phyloP scores from a whole-genome alignment of 2,113 vertebrate species.

The Apteryx owenii region DNA sequence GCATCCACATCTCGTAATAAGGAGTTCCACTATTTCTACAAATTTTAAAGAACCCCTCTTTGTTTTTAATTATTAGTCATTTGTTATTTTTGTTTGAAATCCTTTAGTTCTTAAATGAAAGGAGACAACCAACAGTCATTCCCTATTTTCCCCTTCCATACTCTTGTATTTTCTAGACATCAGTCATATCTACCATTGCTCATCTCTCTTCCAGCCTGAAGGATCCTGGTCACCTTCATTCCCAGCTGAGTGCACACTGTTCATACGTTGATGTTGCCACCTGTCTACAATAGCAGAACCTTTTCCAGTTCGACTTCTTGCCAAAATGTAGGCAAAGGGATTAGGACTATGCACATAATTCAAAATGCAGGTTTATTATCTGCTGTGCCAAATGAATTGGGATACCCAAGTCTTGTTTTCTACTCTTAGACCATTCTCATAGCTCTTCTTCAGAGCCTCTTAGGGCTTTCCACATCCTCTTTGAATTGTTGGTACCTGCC shows the following conservation, averaged over 20 bases:
- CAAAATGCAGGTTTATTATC: not conserved
- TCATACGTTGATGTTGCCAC: not conserved
- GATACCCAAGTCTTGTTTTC: not conserved
- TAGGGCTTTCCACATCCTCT: not conserved
- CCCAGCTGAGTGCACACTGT: not conserved
- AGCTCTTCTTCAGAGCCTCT: not conserved
- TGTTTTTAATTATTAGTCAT: not conserved
- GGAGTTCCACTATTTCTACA: not conserved
- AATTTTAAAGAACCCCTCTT: not conserved
- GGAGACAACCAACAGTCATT: not conserved
- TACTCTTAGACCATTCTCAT: not conserved
- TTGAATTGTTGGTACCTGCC: not conserved
- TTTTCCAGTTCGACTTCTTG: not conserved
- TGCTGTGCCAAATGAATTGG: accelerated
- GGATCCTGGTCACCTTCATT: not conserved
- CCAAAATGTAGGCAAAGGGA: not conserved
- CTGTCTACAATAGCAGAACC: not conserved
- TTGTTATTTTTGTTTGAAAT: not conserved
- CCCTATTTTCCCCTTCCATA: not conserved
- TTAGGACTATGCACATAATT: not conserved
- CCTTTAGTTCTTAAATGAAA: not conserved
- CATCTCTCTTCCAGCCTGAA: not conserved
- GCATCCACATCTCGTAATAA: not conserved
- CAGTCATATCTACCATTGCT: not conserved
- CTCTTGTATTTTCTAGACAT: not conserved